Base-by-base conservation (phyloP, 2,888 invertebrate genomes). In the Lordiphosa andalusiaca region DNA sequence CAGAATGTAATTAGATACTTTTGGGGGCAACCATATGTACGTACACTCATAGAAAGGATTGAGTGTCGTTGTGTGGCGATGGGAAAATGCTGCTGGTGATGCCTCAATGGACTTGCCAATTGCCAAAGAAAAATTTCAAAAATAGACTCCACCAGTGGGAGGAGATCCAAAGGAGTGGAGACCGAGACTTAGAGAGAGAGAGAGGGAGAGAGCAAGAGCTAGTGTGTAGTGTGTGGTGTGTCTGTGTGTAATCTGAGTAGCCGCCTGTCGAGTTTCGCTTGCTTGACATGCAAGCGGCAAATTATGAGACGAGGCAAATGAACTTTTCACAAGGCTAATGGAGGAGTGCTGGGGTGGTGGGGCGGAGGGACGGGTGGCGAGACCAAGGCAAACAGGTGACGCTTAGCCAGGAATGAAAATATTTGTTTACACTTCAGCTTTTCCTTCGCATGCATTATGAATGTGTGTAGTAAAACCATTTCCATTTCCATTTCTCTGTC, bases 261-360 rank as follows among this genome's bases (percentile, higher is more conserved):
- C 44, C 44, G 44, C 44, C 44, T 44, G 44, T 44, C 44, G 33
- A 44, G 44, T 44, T 44, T 44, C 33, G 30, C 44, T 73, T 71
- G 72, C 73, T 55, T 64, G 67, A 73, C 85, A 83, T 73, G 81
- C 81, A 73, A 85, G 71, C 76, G 71, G 71, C 71, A 78, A 78
- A 83, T 78, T 78, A 81, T 81, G 81, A 78, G 83, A 65, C 76
- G 73, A 60, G 84, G 84, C 84, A 85, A 84, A 85, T 84, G 81
- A 84, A 85, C 84, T 84, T 74, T 81, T 76, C 71, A 80, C 74
- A 78, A 77, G 74, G 80, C 80, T 75, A 82, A 80, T 78, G 73
- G 69, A 55, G 63, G 50, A 56, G 53, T 63, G 71, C 58, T 58
- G 35, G n/a, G 30, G 37, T 78, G 73, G 37, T 75, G 73, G 50